These are phyloP conservation scores for Limosa lapponica DNA, from an alignment of 2,797 vertebrate species.

Conservation along the genomic window DNA sequence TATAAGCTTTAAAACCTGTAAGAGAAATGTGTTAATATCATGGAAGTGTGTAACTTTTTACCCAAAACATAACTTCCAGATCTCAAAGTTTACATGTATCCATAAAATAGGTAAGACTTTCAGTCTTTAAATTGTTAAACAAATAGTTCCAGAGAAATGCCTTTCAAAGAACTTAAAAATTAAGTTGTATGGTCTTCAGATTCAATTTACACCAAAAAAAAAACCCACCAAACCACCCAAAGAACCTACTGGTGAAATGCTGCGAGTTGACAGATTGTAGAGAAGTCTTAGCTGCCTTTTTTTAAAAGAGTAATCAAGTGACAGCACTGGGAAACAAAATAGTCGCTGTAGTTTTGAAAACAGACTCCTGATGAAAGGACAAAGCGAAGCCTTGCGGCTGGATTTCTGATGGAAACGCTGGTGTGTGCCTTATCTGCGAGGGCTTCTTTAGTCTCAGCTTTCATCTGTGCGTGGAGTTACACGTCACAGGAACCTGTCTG, in stretches of 20 bases:
- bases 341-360: neutral
- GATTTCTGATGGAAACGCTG: neutral
- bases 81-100: neutral
- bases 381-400: neutral
- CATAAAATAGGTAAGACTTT: neutral
- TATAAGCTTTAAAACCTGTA: neutral
- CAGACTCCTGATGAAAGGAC: neutral
- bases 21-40: neutral
- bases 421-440: neutral
- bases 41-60: neutral
- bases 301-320: neutral
- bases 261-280: neutral
- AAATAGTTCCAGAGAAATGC: neutral
- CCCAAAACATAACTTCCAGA: neutral
- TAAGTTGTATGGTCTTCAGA: neutral
- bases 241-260: neutral
- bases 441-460: neutral
- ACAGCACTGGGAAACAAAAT: neutral
- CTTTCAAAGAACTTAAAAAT: neutral
- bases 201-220: neutral
- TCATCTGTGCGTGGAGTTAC: neutral
- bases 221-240: too few species aligned
- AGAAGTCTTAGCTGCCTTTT: neutral
- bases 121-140: neutral
- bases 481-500: rapidly evolving